These are phyloP conservation scores for Gyrodactylus salaris DNA, from an alignment of 1,140 invertebrate genomes.

Conservation along the genomic window DNA sequence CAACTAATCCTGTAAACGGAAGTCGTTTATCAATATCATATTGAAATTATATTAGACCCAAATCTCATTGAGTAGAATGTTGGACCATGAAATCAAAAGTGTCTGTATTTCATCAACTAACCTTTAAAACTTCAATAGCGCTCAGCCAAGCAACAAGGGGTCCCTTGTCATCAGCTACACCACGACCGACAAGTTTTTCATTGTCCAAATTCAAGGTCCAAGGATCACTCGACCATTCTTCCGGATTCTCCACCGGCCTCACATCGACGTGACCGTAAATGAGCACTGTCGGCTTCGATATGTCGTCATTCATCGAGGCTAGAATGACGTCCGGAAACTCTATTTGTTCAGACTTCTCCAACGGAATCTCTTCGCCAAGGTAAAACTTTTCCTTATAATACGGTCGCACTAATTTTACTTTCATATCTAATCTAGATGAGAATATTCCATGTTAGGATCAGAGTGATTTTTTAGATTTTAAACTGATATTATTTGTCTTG, in stretches of 20 bases:
- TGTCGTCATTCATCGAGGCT: slow-evolving; percentile 18
- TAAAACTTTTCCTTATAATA: not conserved
- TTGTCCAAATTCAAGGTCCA: slow-evolving; percentile 53
- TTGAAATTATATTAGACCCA: too few relatives aligned
- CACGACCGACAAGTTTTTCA: slow-evolving; percentile 60
- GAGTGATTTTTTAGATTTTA: too few relatives aligned
- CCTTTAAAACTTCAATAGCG: slow-evolving; percentile 53
- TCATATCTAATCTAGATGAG: too few relatives aligned
- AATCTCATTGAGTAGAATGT: too few relatives aligned
- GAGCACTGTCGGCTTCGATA: slow-evolving; percentile 44
- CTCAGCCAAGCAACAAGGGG: slow-evolving; percentile 55
- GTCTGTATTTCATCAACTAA: slow-evolving; percentile 15
- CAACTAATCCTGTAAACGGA: too few relatives aligned
- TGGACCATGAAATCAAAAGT: too few relatives aligned
- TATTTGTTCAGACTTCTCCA: not conserved
- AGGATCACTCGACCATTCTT: slow-evolving; percentile 80
- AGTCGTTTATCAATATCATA: too few relatives aligned
- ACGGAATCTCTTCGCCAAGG: not conserved
- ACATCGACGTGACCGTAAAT: slow-evolving; percentile 94
- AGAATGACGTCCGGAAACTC: not conserved
- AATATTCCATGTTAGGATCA: too few relatives aligned
- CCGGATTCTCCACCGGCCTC: slow-evolving; percentile 51
- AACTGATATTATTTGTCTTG: too few relatives aligned
- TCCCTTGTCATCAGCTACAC: slow-evolving; percentile 63
- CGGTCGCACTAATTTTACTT: not conserved